phyloP scores from a whole-genome alignment of 2,797 vertebrate genomes.

The Neomorphus geoffroyi region DNA sequence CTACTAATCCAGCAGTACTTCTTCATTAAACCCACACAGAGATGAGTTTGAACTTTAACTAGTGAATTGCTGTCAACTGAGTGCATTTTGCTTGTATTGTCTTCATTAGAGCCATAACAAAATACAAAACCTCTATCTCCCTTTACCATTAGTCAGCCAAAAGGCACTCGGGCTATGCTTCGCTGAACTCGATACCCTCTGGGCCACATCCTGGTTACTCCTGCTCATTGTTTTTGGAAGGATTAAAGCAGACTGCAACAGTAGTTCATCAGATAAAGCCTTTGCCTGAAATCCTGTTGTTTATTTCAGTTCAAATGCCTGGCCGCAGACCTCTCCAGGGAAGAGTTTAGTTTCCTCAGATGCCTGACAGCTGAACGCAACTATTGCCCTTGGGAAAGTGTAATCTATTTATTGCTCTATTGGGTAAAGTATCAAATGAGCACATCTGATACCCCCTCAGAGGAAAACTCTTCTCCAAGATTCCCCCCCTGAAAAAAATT shows the following conservation, averaged over 20 bases:
- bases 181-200: conserved; percentile 51
- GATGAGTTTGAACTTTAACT: background rate
- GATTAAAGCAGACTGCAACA: background rate
- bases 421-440: background rate
- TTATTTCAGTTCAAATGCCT: background rate
- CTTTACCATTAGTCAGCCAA: conserved; percentile 11
- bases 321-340: background rate
- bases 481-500: too few species aligned
- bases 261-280: conserved; percentile 15
- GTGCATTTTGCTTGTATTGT: background rate
- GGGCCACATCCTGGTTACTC: conserved; percentile 1
- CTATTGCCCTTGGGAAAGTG: background rate
- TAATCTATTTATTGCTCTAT: background rate
- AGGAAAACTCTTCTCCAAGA: background rate
- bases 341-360: background rate
- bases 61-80: background rate
- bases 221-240: background rate
- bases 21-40: background rate
- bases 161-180: background rate
- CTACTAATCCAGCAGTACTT: background rate
- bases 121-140: background rate
- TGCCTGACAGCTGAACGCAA: background rate
- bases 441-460: background rate
- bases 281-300: background rate
- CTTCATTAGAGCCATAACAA: background rate